phyloP scores from a whole-genome alignment of 1,140 invertebrate species.

The Philopotamus ludificatus region DNA sequence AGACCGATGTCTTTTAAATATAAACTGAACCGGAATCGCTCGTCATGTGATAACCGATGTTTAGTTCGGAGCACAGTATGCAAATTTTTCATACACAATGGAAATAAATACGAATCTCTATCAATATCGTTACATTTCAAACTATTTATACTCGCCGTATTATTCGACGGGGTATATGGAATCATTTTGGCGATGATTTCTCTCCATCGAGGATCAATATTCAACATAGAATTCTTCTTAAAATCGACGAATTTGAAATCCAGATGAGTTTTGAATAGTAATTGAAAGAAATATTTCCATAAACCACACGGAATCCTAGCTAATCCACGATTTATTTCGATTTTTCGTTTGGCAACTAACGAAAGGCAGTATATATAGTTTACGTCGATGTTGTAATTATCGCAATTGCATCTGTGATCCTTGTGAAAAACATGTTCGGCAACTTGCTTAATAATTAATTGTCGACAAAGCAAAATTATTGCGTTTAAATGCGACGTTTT shows the following conservation, averaged over 20 bases:
- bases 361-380: conserved; percentile 56
- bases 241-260: conserved; percentile 47
- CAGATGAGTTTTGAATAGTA: conserved; percentile 56
- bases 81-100: conserved; percentile 74
- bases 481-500: conserved; percentile 40
- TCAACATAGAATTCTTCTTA: conserved; percentile 42
- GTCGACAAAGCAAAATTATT: conserved; percentile 44
- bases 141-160: conserved; percentile 44
- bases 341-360: conserved; percentile 54
- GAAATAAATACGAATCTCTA: conserved; percentile 61
- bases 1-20: conserved; percentile 72
- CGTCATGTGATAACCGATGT: conserved; percentile 73
- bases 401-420: conserved; percentile 44
- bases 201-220: conserved; percentile 53
- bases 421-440: conserved; percentile 45
- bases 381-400: conserved; percentile 47
- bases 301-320: conserved; percentile 57
- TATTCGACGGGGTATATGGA: conserved; percentile 41
- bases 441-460: conserved; percentile 46
- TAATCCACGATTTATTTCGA: conserved; percentile 55
- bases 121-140: conserved; percentile 55
- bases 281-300: conserved; percentile 56
- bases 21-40: conserved; percentile 68
- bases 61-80: conserved; percentile 61
- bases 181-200: conserved; percentile 46